Base-by-base conservation (phyloP, 2,113 vertebrate species). In the Sciurus niger region DNA sequence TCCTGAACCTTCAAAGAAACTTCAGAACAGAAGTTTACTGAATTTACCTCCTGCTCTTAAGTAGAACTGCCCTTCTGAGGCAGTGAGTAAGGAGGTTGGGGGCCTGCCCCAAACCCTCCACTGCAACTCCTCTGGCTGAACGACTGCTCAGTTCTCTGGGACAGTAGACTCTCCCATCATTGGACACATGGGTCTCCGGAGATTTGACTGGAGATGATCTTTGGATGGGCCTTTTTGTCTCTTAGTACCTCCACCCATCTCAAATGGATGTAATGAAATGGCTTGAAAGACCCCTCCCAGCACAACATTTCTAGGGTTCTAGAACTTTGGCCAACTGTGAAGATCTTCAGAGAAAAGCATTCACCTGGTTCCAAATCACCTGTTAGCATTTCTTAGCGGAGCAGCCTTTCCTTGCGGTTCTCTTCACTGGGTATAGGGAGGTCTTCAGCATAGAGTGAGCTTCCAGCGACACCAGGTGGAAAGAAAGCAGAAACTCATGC, bases 381-480 rank as follows among this genome's bases (percentile, higher is more conserved):
- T 67, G 74, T 86, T 93, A 74, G 34, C 22, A 1, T 14, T 25
- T 51, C 22, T 74, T 53, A 63, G 17, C 30, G 48, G 70, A 51
- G 14, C 55, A 20, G 74, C 6, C 12, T 8, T 86, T 92, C 9
- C 3, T 48, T 11, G 16, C 32, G 30, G 77, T 51, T 79, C 37
- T 25, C 28, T 18, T 8, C 1, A 2, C 37, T 9, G 2, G 1
- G 17, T 24, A 6, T 22, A 4, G 17, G 1, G 14, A 22, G 46
- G 32, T 30, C 78, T 53, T 78, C 65, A 3, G 37, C n/a, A 46
- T 80, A 95, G 51, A 25, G 32, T 32, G 86, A 93, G 78, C 89
- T 48, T 95, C 93, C 95, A 91, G 74, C 87, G 97, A 76, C 97
- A 79, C 83, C 2, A 22, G 76, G 83, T 97, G 97, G 94, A 63